Evolutionary conservation across 2,113 vertebrate species (phyloP).

Genomic region (Melanocharis versteri): DNA sequence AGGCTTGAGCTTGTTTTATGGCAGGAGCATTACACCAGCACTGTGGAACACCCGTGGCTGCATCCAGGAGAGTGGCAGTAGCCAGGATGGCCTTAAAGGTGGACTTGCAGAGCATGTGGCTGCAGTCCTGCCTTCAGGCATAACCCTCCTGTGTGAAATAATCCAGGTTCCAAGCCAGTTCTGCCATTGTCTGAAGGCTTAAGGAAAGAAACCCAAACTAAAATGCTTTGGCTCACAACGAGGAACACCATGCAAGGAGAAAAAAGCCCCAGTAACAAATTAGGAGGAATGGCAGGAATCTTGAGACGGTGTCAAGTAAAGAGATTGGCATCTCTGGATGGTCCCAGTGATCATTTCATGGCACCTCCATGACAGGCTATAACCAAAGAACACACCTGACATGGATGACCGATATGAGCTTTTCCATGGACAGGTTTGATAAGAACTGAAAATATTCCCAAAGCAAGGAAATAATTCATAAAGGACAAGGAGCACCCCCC

Average conservation of each 20-base stretch:
- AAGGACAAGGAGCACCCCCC: neutral
- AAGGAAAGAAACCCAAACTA: neutral
- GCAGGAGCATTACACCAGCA: neutral
- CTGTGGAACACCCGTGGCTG: rapidly evolving
- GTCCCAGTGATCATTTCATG: neutral
- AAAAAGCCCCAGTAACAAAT: neutral
- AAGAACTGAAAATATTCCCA: neutral
- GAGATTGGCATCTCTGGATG: neutral
- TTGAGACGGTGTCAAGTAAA: neutral
- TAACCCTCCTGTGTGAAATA: neutral
- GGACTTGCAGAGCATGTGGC: neutral
- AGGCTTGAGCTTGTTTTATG: neutral
- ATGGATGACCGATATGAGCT: neutral
- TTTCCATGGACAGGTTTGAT: neutral
- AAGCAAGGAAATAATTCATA: neutral
- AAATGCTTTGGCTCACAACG: neutral
- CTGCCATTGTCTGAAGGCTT: neutral
- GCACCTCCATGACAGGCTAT: neutral
- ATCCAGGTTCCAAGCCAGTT: neutral
- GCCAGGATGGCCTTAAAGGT: neutral
- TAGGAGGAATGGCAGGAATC: neutral
- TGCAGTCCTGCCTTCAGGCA: neutral
- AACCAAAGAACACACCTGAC: neutral
- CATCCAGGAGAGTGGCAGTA: neutral
- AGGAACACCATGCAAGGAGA: neutral